These are phyloP conservation scores for Octodon degus DNA, from an alignment of 2,113 vertebrate genomes.

Conservation along the genomic window DNA sequence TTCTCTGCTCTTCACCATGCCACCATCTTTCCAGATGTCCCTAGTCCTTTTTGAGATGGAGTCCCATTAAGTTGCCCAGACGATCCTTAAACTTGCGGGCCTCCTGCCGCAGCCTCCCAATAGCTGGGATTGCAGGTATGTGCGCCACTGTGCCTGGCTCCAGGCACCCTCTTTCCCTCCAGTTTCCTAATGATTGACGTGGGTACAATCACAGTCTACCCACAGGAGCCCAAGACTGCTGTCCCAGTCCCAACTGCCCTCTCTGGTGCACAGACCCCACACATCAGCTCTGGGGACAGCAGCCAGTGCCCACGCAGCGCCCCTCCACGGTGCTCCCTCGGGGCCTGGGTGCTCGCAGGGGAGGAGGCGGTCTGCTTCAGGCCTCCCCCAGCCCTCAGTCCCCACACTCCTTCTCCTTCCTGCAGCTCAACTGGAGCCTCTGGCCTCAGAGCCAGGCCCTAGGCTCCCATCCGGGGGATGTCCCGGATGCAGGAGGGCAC, in stretches of 20 bases:
- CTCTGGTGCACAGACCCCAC: not conserved
- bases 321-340: no score
- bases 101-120: not conserved
- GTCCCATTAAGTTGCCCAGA: not conserved
- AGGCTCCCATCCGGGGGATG: no score
- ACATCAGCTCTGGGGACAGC: not conserved
- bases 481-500: no score
- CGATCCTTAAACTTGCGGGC: not conserved
- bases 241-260: not conserved
- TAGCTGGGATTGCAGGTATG: not conserved
- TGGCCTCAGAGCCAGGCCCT: not conserved
- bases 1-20: not conserved
- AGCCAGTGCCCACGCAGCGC: not conserved
- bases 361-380: not conserved
- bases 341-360: no score
- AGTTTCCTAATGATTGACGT: not conserved
- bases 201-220: accelerated
- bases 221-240: not conserved
- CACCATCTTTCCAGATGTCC: not conserved
- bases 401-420: no score
- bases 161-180: accelerated
- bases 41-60: not conserved
- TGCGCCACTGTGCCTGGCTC: not conserved
- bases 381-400: not conserved
- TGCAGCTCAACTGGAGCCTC: not conserved